A percentile compares a stretch with the other conserved stretches of the same genome.
These are phyloP conservation scores for Embiotoca jacksoni DNA, from an alignment of 2,113 vertebrate genomes.

Conservation along the genomic window DNA sequence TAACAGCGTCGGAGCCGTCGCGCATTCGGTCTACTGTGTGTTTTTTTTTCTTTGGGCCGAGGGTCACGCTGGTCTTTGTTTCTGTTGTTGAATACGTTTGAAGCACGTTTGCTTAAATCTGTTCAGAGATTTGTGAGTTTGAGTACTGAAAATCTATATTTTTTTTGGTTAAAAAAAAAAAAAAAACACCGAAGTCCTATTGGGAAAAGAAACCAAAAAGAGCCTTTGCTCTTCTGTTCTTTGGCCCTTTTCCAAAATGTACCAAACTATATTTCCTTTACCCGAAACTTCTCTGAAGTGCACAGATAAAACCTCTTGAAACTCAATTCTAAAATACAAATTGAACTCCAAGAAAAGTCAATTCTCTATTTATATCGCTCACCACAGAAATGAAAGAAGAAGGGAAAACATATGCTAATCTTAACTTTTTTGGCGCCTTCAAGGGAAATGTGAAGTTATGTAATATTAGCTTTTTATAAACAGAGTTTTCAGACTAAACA, in stretches of 20 bases:
- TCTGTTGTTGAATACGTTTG: neutral
- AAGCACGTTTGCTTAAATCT: neutral
- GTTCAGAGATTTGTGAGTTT: neutral
- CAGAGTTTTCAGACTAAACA: conserved; percentile 22
- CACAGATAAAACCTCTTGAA: too few relatives aligned
- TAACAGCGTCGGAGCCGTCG: neutral
- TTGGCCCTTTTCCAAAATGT: neutral
- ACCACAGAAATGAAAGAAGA: too few relatives aligned
- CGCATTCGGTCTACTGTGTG: neutral
- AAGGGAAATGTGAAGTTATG: too few relatives aligned
- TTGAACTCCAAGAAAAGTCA: too few relatives aligned
- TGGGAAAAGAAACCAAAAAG: neutral
- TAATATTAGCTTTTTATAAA: neutral
- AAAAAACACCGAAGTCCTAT: neutral
- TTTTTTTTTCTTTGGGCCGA: too few relatives aligned
- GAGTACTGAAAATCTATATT: neutral
- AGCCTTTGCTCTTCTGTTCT: neutral
- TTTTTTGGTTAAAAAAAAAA: too few relatives aligned
- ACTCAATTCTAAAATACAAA: too few relatives aligned
- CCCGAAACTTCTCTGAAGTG: too few relatives aligned
- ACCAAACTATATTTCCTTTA: too few relatives aligned
- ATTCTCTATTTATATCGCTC: too few relatives aligned
- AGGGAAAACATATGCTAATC: too few relatives aligned
- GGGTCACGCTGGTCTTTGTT: neutral
- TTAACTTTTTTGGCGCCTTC: too few relatives aligned